Conservation (phyloP, 2,797 vertebrate species). For the Calcarius lapponicus region DNA sequence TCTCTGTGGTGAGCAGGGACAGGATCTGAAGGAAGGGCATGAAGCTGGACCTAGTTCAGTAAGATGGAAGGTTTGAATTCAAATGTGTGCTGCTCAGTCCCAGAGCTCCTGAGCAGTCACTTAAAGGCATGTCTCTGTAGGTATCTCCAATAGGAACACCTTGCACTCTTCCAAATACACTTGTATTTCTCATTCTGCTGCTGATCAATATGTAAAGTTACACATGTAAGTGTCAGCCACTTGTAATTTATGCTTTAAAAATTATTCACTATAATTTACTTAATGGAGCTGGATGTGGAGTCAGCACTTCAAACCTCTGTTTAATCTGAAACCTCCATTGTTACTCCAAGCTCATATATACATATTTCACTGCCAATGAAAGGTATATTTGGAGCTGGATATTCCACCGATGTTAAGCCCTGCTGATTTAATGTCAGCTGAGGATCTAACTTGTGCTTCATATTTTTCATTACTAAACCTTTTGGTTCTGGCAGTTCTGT, state of each 20-base stretch:
- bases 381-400: not conserved
- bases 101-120: not conserved
- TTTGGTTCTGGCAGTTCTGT: not conserved
- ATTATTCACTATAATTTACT: not conserved
- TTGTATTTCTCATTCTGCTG: conserved; percentile 2
- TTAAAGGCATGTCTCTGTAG: not conserved
- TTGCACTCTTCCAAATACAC: not conserved
- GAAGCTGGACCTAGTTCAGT: not conserved
- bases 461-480: not conserved
- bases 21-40: fast-evolving
- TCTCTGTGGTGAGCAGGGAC: not conserved
- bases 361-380: not conserved
- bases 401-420: not conserved
- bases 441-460: not conserved
- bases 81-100: not conserved
- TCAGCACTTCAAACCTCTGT: conserved; percentile 4
- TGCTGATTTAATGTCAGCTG: not conserved
- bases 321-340: not conserved
- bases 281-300: not conserved
- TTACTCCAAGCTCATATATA: not conserved
- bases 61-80: not conserved
- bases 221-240: conserved; percentile 2
- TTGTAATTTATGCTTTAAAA: conserved; percentile 10
- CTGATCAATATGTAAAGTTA: not conserved
- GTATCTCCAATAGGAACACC: not conserved